Percentiles rank a stretch among this genome's conserved stretches.
Evolutionary conservation across 2,113 vertebrate genomes (phyloP).

Genomic region (Rhipidura dahli): DNA sequence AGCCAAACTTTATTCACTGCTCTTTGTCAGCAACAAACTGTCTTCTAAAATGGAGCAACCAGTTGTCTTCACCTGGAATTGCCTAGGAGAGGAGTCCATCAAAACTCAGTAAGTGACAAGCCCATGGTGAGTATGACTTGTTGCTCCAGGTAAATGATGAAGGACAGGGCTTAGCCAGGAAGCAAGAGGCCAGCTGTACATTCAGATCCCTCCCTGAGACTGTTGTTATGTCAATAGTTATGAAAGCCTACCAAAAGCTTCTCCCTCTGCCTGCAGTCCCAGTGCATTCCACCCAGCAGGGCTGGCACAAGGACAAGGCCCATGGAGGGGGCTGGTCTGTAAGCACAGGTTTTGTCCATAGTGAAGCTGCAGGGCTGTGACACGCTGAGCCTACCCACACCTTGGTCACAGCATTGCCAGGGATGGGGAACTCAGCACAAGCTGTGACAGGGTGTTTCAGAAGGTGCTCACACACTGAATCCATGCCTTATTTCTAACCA

Average conservation of each 20-base stretch:
- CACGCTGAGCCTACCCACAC: not conserved
- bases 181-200: not conserved
- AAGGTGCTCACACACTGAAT: not conserved
- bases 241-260: not conserved
- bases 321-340: not conserved
- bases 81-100: not conserved
- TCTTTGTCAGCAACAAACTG: slow-evolving; percentile 9
- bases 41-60: not conserved
- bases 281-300: accelerated
- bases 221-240: not conserved
- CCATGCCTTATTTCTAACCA: not conserved
- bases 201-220: not conserved
- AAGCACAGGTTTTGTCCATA: not conserved
- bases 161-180: not conserved
- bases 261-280: not conserved
- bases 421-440: not conserved
- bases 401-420: not conserved
- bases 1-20: not conserved
- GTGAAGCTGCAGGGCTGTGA: not conserved
- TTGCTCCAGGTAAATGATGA: not conserved
- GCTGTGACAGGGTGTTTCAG: not conserved
- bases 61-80: not conserved
- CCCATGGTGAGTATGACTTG: not conserved
- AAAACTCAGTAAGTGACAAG: not conserved
- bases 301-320: not conserved